Base-by-base conservation (phyloP, 1,140 invertebrate genomes). In the Phenacoccus solenopsis region DNA sequence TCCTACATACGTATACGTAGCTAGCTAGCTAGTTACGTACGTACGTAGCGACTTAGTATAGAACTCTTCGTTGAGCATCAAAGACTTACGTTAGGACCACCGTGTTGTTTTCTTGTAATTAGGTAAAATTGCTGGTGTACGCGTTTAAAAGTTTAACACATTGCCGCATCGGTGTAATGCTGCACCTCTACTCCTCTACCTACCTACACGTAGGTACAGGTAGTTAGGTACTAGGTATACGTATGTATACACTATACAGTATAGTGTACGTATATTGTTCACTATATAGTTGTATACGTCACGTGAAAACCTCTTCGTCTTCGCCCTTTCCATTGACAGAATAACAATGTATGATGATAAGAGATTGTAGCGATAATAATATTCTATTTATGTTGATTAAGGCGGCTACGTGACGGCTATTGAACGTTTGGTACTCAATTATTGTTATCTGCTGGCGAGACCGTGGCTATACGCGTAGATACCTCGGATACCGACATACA, bases 301-400 rank as follows among this genome's bases (percentile, higher is more conserved):
- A 25, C n/a, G 59, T 64, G 22, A 5, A 25, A 64, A 10, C 25
- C 25, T 64, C 25, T 64, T 25, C 16, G 10, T 64, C 25, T 10
- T 64, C 25, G 12, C 25, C 25, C 21, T 64, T n/a, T 22, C 59
- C 25, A 64, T 64, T 64, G 59, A 64, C 59, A 64, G 59, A 25
- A 64, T 64, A 64, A 64, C 59, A 64, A 64, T 64, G 59, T 64
- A 64, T 24, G 59, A 64, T 64, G 59, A 64, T 64, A 64, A 64
- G 59, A 64, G 59, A 64, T 27, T 64, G 59, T 64, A 64, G 20
- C 12, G 25, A 64, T 27, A 64, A 16, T 64, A 64, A 64, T 64
- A 64, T 64, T 64, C 59, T 64, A 64, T 64, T 64, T 64, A 64
- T 64, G 59, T 64, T 64, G 59, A 64, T 64, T 64, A 64, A 64